These are phyloP conservation scores for Drosophila repletoides DNA, from an alignment of 1,140 invertebrate genomes.

Conservation along the genomic window DNA sequence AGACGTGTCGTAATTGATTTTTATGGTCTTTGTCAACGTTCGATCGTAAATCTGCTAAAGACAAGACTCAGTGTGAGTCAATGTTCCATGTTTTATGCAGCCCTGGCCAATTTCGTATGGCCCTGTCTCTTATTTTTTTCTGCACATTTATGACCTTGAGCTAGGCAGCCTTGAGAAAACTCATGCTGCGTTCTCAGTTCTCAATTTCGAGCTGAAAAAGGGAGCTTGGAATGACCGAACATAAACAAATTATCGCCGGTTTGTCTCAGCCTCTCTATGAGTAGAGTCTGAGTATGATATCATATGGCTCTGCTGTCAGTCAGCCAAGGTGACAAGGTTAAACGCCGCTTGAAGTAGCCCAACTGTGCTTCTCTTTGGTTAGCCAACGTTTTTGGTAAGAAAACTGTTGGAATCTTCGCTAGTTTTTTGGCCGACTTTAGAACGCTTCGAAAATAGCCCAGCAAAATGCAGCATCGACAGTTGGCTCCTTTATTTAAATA, in stretches of 20 bases:
- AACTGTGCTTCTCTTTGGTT: conserved; percentile 40
- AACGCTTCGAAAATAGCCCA: too few species aligned
- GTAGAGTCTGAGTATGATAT: conserved; percentile 34
- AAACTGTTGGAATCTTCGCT: not conserved
- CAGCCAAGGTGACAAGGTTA: conserved; percentile 62
- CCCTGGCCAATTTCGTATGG: conserved; percentile 48
- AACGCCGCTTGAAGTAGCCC: conserved; percentile 15
- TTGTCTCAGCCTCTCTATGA: conserved; percentile 12
- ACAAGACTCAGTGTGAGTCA: conserved; percentile 11
- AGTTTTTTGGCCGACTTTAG: too few species aligned
- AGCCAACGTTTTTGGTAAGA: conserved; percentile 46
- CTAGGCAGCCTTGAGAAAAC: conserved; percentile 43
- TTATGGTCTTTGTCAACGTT: conserved; percentile 76
- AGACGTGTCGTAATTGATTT: conserved; percentile 80
- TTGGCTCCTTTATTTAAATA: too few species aligned
- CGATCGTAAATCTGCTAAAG: conserved; percentile 61
- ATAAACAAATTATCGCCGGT: conserved; percentile 77
- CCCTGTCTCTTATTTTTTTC: conserved; percentile 10
- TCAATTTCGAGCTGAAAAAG: conserved; percentile 12
- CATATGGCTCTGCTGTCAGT: conserved; percentile 54
- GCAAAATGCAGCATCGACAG: too few species aligned
- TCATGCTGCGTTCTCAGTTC: conserved; percentile 17
- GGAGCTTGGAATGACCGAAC: conserved; percentile 43
- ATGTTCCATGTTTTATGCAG: conserved; percentile 2
- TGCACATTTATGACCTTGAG: conserved; percentile 65